phyloP scores from a whole-genome alignment of 1,140 invertebrate genomes.

The Daktulosphaira vitifoliae region DNA sequence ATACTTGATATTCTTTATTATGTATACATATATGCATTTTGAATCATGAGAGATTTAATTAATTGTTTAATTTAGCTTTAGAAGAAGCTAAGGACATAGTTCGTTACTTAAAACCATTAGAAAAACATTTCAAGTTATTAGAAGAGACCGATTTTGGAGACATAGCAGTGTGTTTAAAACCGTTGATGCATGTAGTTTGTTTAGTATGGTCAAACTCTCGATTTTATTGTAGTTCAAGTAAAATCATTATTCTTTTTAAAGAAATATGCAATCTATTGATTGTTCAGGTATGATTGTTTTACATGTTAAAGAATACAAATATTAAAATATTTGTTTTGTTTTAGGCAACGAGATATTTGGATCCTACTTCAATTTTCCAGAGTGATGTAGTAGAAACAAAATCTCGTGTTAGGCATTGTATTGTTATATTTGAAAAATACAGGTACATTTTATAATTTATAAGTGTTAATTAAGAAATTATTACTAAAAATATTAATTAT shows the following conservation, averaged over 20 bases:
- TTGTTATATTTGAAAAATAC: conserved; percentile 56
- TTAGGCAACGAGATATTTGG: conserved; percentile 71
- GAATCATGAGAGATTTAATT: too few species aligned
- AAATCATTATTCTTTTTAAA: conserved; percentile 78
- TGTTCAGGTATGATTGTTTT: conserved; percentile 58
- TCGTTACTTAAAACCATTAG: conserved; percentile 73
- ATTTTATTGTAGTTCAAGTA: conserved; percentile 80
- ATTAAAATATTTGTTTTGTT: conserved; percentile 17
- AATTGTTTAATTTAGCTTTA: conserved; percentile 50
- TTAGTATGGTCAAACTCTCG: conserved; percentile 81
- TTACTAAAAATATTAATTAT: background rate
- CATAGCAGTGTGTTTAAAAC: conserved; percentile 60
- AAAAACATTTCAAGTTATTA: conserved; percentile 66
- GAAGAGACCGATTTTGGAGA: conserved; percentile 82
- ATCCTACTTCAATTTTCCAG: conserved; percentile 80
- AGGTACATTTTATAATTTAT: conserved; percentile 38
- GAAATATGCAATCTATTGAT: conserved; percentile 88
- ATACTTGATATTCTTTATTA: too few species aligned
- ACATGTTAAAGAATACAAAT: too few species aligned
- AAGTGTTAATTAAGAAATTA: background rate
- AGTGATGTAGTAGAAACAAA: conserved; percentile 82
- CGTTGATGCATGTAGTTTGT: conserved; percentile 74
- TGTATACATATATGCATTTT: too few species aligned
- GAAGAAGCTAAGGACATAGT: conserved; percentile 86
- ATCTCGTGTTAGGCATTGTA: conserved; percentile 62